Percentiles rank a stretch among this genome's conserved stretches.
Conservation (phyloP, 2,888 invertebrate species). For the Thyatira batis region DNA sequence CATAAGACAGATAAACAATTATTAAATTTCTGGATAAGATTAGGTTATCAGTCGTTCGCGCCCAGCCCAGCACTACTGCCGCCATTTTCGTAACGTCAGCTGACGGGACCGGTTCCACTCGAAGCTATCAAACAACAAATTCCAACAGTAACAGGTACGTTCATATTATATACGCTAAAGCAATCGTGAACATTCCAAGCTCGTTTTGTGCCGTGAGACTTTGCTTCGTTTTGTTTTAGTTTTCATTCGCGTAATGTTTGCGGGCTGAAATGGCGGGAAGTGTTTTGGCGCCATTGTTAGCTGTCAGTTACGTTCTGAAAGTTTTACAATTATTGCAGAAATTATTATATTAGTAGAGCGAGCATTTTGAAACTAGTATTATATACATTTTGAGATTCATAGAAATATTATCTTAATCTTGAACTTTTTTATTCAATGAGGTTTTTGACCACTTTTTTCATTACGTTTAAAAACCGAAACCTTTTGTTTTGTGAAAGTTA, state of each 20-base stretch:
- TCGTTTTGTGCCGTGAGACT: constrained; percentile 42
- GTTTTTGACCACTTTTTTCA: too few relatives aligned
- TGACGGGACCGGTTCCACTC: constrained; percentile 69
- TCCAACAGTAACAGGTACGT: constrained; percentile 66
- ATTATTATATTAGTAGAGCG: background rate
- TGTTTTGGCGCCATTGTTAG: constrained; percentile 29
- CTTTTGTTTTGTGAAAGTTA: background rate
- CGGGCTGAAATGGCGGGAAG: constrained; percentile 14
- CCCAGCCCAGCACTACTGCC: constrained; percentile 32
- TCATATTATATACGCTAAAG: constrained; percentile 28
- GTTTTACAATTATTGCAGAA: background rate
- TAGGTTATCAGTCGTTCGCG: constrained; percentile 46
- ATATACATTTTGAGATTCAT: too few relatives aligned
- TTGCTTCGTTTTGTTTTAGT: constrained; percentile 43
- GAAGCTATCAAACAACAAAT: constrained; percentile 49
- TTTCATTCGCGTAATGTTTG: constrained; percentile 6
- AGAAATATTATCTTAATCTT: too few relatives aligned
- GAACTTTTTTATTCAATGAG: too few relatives aligned
- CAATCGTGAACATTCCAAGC: constrained; percentile 54
- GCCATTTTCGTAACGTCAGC: constrained; percentile 68
- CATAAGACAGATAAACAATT: background rate
- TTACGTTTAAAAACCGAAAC: background rate
- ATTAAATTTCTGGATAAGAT: constrained; percentile 4
- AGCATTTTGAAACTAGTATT: background rate
- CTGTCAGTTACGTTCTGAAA: background rate